phyloP scores from a whole-genome alignment of 2,113 vertebrate species.

The Hystrix cristata region DNA sequence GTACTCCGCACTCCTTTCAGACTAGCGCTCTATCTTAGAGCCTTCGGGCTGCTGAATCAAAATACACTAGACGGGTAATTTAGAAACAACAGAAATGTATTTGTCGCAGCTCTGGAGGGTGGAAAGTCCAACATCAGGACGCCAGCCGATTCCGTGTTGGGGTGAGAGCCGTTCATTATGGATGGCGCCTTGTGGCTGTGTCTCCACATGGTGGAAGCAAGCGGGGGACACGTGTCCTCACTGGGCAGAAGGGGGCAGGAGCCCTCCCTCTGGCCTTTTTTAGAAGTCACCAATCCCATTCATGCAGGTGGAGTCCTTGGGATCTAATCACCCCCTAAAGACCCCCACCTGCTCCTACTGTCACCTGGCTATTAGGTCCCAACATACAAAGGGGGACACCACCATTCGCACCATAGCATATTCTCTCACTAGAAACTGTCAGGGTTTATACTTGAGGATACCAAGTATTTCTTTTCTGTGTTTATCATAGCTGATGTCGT shows the following conservation, averaged over 20 bases:
- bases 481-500: constrained; percentile 91
- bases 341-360: background rate
- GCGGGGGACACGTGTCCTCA: background rate
- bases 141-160: too few relatives aligned
- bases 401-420: background rate
- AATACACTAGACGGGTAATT: background rate
- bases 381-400: background rate
- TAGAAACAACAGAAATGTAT: background rate
- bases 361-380: background rate
- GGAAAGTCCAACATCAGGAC: background rate
- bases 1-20: background rate
- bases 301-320: background rate
- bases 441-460: background rate
- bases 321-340: background rate
- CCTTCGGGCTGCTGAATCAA: background rate
- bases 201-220: background rate
- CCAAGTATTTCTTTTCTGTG: background rate
- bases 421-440: background rate
- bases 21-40: background rate
- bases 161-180: too few relatives aligned
- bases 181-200: too few relatives aligned
- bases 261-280: background rate
- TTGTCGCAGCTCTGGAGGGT: background rate
- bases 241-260: too few relatives aligned
- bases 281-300: background rate